These are phyloP conservation scores for Protobothrops mucrosquamatus DNA, from an alignment of 2,113 vertebrate genomes.

Conservation along the genomic window DNA sequence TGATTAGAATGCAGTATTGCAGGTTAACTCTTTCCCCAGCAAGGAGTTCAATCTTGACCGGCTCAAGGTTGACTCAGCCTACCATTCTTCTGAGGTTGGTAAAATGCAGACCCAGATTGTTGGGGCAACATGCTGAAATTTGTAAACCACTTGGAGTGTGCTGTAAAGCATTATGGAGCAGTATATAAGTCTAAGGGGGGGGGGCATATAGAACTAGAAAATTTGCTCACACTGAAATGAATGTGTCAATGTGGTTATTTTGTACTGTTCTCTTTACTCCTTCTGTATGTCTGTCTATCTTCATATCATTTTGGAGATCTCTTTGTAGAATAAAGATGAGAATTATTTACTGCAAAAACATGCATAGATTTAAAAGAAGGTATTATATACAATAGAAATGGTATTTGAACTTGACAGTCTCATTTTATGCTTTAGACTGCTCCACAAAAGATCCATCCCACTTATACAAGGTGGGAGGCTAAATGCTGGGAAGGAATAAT, in stretches of 20 bases:
- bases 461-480: constrained; percentile 18
- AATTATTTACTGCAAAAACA: not conserved
- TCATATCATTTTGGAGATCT: not conserved
- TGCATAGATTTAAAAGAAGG: not conserved
- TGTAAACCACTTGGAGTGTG: not conserved
- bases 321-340: not conserved
- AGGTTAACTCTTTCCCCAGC: not conserved
- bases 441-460: not conserved
- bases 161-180: not conserved
- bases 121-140: not conserved
- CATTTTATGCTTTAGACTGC: constrained; percentile 33
- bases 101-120: not conserved
- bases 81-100: not conserved
- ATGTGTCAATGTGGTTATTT: not conserved
- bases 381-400: not conserved
- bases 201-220: not conserved
- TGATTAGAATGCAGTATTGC: not conserved
- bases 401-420: not conserved
- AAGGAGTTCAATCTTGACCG: not conserved
- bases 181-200: not conserved
- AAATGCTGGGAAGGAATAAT: not conserved
- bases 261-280: not conserved
- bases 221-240: not conserved
- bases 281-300: not conserved
- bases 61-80: not conserved